These are phyloP conservation scores for Physocephala rufipes DNA, from an alignment of 2,888 invertebrate species.

Conservation along the genomic window DNA sequence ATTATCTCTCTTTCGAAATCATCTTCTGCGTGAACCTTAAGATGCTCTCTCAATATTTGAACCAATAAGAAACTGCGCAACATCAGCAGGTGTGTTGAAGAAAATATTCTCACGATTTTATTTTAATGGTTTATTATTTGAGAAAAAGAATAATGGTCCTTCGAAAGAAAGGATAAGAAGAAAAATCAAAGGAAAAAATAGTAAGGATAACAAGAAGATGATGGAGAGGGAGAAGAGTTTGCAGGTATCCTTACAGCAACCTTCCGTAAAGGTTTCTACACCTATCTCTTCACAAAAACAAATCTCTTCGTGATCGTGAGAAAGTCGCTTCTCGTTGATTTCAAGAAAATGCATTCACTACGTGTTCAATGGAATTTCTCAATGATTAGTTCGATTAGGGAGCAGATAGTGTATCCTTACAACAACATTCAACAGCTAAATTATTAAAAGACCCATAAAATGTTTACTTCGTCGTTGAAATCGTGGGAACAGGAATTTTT, in stretches of 20 bases:
- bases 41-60: constrained; percentile 48
- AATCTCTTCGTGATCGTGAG: constrained; percentile 53
- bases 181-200: constrained; percentile 26
- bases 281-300: background rate
- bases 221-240: constrained; percentile 7
- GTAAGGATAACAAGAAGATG: background rate
- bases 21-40: background rate
- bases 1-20: constrained; percentile 46
- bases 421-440: constrained; percentile 18
- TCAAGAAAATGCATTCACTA: constrained; percentile 19
- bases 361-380: constrained; percentile 43
- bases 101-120: constrained; percentile 57
- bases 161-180: constrained; percentile 24
- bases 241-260: constrained; percentile 43
- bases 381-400: constrained; percentile 37
- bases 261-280: constrained; percentile 24
- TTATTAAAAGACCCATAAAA: background rate
- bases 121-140: background rate
- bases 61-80: constrained; percentile 51
- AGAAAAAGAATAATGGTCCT: too few relatives aligned
- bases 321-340: constrained; percentile 48
- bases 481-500: constrained; percentile 30
- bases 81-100: constrained; percentile 54
- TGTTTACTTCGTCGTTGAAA: constrained; percentile 5
- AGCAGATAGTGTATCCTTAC: constrained; percentile 25